A percentile compares a stretch with the other conserved stretches of the same genome.
Conservation (phyloP, 2,888 invertebrate genomes). For the Apotomis turbidana region DNA sequence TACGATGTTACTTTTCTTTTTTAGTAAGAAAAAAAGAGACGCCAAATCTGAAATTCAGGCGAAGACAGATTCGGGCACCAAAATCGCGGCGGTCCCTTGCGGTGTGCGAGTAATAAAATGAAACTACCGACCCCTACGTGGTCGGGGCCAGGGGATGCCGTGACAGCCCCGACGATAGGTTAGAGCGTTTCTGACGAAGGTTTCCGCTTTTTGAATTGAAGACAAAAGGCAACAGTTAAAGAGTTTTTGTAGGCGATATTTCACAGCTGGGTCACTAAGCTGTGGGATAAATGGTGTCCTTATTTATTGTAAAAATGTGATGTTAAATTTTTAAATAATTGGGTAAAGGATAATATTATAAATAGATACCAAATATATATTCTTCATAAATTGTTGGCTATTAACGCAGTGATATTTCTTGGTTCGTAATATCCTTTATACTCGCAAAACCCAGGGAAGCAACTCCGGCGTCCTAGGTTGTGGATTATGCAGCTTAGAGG, state of each 20-base stretch:
- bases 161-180: slow-evolving; percentile 58
- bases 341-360: not conserved
- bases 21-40: slow-evolving; percentile 4
- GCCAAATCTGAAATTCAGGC: not conserved
- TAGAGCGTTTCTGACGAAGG: slow-evolving; percentile 58
- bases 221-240: slow-evolving; percentile 46
- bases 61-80: slow-evolving; percentile 45
- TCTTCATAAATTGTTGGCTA: too few species aligned
- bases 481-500: slow-evolving; percentile 34
- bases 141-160: slow-evolving; percentile 53
- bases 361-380: too few species aligned
- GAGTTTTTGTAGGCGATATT: slow-evolving; percentile 37
- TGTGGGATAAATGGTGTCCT: slow-evolving; percentile 2
- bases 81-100: slow-evolving; percentile 52
- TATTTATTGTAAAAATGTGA: slow-evolving; percentile 9
- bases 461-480: slow-evolving; percentile 17
- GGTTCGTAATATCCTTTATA: slow-evolving; percentile 30
- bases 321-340: not conserved
- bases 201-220: slow-evolving; percentile 55
- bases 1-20: not conserved
- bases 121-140: slow-evolving; percentile 60
- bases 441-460: slow-evolving; percentile 23
- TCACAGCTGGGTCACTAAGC: slow-evolving; percentile 32
- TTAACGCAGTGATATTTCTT: slow-evolving; percentile 13
- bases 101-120: slow-evolving; percentile 60